phyloP scores from a whole-genome alignment of 2,113 vertebrate species.

The Piaya cayana region DNA sequence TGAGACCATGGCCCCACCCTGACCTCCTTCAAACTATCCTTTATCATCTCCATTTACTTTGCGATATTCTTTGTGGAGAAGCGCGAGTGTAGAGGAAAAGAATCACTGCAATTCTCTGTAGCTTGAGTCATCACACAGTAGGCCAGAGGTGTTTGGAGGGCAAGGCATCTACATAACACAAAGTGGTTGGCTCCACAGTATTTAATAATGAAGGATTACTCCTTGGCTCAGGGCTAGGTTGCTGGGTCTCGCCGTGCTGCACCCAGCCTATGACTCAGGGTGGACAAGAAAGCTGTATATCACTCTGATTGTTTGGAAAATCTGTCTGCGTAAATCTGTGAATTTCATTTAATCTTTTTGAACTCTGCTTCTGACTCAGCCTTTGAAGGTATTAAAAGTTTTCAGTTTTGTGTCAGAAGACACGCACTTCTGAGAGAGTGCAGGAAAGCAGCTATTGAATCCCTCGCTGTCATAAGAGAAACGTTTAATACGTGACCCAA shows the following conservation, averaged over 20 bases:
- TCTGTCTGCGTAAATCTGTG: background rate
- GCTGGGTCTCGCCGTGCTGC: background rate
- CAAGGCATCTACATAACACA: slow-evolving; percentile 8
- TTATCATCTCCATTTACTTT: background rate
- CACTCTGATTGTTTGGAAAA: background rate
- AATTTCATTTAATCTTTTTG: slow-evolving; percentile 37
- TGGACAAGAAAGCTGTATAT: background rate
- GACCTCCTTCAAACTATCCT: slow-evolving; percentile 6
- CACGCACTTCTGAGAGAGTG: background rate
- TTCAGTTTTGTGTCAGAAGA: slow-evolving; percentile 14
- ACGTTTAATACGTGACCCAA: background rate
- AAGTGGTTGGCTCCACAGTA: slow-evolving; percentile 29
- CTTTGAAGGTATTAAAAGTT: slow-evolving; percentile 1
- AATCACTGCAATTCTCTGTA: slow-evolving; percentile 21
- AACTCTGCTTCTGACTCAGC: slow-evolving; percentile 31
- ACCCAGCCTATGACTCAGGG: background rate
- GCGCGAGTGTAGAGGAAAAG: slow-evolving; percentile 16
- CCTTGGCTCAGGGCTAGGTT: background rate
- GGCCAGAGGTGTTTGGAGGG: slow-evolving; percentile 34
- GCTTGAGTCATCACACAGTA: slow-evolving; percentile 35
- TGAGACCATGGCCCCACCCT: background rate
- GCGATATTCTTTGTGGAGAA: background rate
- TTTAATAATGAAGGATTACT: slow-evolving; percentile 23
- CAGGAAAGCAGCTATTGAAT: background rate
- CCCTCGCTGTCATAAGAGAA: background rate